A percentile compares a stretch with the other conserved stretches of the same genome.
These are phyloP conservation scores for Cotesia typhae DNA, from an alignment of 1,140 invertebrate species.

Conservation along the genomic window DNA sequence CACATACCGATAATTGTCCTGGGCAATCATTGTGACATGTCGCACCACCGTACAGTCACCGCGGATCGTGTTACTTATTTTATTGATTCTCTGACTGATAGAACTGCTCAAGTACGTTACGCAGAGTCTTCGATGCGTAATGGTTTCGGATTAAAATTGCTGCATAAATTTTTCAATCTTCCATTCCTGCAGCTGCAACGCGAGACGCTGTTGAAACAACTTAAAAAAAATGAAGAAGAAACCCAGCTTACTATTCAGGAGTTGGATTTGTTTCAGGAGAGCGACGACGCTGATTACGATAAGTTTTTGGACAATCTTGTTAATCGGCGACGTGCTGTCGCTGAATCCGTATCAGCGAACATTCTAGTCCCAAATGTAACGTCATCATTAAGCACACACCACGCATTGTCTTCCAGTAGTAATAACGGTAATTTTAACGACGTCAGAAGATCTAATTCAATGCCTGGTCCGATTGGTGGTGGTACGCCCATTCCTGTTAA, in stretches of 20 bases:
- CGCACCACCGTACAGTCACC: slow-evolving; percentile 86
- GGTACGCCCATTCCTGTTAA: slow-evolving; percentile 63
- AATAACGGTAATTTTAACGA: slow-evolving; percentile 42
- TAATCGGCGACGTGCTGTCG: slow-evolving; percentile 75
- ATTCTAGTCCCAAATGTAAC: slow-evolving; percentile 56
- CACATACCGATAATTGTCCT: slow-evolving; percentile 92
- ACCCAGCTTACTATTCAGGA: slow-evolving; percentile 84
- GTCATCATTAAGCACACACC: slow-evolving; percentile 56
- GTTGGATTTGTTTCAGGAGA: slow-evolving; percentile 80
- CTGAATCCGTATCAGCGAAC: slow-evolving; percentile 68
- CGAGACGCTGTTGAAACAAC: slow-evolving; percentile 85
- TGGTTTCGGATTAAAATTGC: slow-evolving; percentile 91
- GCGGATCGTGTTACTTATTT: slow-evolving; percentile 76
- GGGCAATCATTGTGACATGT: slow-evolving; percentile 96
- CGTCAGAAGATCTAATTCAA: slow-evolving; percentile 48
- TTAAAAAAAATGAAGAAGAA: slow-evolving; percentile 89
- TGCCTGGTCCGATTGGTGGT: slow-evolving; percentile 61
- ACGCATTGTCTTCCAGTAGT: slow-evolving; percentile 45
- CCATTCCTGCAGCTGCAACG: slow-evolving; percentile 93
- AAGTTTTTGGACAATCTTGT: slow-evolving; percentile 80
- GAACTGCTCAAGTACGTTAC: slow-evolving; percentile 71
- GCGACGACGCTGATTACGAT: slow-evolving; percentile 91
- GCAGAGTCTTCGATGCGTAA: slow-evolving; percentile 96
- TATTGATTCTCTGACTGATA: slow-evolving; percentile 70
- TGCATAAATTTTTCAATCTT: slow-evolving; percentile 97